Percentiles rank a stretch among this genome's conserved stretches.
Conservation (phyloP, 2,888 invertebrate genomes). For the Carcina quercana region DNA sequence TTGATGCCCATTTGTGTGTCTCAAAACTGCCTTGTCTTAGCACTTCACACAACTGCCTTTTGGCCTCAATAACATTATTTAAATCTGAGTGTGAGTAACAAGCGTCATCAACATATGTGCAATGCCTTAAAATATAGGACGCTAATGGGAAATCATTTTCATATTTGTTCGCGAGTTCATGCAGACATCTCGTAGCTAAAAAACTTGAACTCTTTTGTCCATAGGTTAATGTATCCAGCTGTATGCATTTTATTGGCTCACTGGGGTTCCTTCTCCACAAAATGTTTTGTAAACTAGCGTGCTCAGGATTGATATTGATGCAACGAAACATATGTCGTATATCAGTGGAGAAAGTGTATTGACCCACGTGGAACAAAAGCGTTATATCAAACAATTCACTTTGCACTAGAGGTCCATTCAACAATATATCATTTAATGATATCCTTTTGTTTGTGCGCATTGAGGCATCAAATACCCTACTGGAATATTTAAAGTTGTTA, state of each 20-base stretch:
- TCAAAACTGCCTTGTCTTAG: constrained; percentile 2
- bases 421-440: constrained; percentile 13
- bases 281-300: constrained; percentile 11
- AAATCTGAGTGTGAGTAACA: constrained; percentile 2
- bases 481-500: constrained; percentile 5
- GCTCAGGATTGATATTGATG: constrained; percentile 5
- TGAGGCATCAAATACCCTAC: constrained; percentile 12
- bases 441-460: constrained; percentile 10
- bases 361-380: constrained; percentile 6
- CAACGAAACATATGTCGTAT: constrained; percentile 9
- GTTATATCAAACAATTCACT: constrained; percentile 14
- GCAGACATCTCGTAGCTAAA: constrained; percentile 11
- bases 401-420: constrained; percentile 12
- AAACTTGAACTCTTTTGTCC: constrained; percentile 7
- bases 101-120: constrained; percentile 12
- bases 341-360: constrained; percentile 8
- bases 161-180: constrained; percentile 7
- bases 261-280: constrained; percentile 9
- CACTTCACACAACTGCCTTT: background rate
- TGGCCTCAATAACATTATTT: background rate
- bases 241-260: constrained; percentile 5
- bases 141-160: constrained; percentile 4
- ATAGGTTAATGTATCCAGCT: constrained; percentile 3
- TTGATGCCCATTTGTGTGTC: constrained; percentile 5
- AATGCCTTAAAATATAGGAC: constrained; percentile 7